phyloP scores from a whole-genome alignment of 2,797 vertebrate species.

The Diglossa cyanea region DNA sequence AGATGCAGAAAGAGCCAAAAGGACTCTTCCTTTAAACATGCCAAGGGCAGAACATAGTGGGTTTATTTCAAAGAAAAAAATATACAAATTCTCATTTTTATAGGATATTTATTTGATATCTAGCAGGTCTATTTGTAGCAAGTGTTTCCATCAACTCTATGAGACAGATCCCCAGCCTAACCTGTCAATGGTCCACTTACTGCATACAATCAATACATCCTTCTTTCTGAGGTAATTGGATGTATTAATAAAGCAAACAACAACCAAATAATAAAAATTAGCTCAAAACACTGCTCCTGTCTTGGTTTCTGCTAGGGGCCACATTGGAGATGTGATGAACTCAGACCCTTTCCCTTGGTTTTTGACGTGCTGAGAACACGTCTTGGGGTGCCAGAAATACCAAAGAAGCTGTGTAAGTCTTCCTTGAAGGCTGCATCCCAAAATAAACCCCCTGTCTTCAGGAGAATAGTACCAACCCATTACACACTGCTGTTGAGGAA shows the following conservation, averaged over 20 bases:
- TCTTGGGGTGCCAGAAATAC: not conserved
- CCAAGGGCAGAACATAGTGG: not conserved
- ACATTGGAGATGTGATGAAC: not conserved
- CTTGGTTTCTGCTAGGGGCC: not conserved
- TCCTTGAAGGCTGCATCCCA: not conserved
- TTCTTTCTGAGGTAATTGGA: not conserved
- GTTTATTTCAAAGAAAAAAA: not conserved
- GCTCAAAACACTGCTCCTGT: not conserved
- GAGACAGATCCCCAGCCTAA: not conserved
- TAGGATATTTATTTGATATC: not conserved
- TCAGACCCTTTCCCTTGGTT: not conserved
- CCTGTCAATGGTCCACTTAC: too few species aligned
- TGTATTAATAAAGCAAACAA: not conserved
- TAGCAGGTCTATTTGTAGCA: not conserved
- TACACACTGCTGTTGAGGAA: not conserved
- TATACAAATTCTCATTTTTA: not conserved
- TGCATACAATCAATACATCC: not conserved
- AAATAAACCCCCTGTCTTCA: not conserved
- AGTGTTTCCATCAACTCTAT: not conserved
- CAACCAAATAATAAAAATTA: not conserved
- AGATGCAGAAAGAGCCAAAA: not conserved
- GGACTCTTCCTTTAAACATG: not conserved
- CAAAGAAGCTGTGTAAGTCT: not conserved
- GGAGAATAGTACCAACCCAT: not conserved
- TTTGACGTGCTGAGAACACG: rapidly evolving